Evolutionary conservation across 2,888 invertebrate genomes (phyloP).

Genomic region (Sepiola atlantica): DNA sequence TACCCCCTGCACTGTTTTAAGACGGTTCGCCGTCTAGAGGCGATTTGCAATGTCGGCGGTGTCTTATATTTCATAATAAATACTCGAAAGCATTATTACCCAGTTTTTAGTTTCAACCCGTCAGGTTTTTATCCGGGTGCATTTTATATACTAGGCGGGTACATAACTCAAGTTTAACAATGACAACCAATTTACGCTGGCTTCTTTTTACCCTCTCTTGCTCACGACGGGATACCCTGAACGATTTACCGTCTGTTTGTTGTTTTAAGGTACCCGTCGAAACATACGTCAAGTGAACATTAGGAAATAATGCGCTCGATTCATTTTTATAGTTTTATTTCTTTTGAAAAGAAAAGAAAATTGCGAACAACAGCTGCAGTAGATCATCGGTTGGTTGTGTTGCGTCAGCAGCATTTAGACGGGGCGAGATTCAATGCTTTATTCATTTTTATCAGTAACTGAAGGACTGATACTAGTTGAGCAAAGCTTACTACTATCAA

Average conservation of each 20-base stretch:
- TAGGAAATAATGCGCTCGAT: not conserved
- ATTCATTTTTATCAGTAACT: not conserved
- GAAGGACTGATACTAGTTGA: not conserved
- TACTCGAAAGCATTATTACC: not conserved
- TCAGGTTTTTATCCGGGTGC: constrained; percentile 8
- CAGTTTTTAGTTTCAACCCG: constrained; percentile 19
- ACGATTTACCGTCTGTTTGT: constrained; percentile 32
- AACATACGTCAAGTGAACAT: not conserved
- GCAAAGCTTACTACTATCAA: not conserved
- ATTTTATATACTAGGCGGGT: constrained; percentile 21
- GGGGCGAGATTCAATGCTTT: not conserved
- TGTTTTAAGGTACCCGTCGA: not conserved
- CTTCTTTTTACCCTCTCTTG: not conserved
- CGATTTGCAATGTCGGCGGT: not conserved
- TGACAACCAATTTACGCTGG: not conserved
- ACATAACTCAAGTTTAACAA: constrained; percentile 32
- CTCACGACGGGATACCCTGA: constrained; percentile 11
- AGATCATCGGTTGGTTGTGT: not conserved
- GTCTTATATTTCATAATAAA: not conserved
- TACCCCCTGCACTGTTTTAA: not conserved
- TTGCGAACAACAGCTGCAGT: not conserved
- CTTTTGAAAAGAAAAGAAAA: not conserved
- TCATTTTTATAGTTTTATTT: not conserved
- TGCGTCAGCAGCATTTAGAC: constrained; percentile 11
- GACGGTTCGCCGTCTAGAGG: not conserved